Conservation (phyloP, 1,140 invertebrate genomes). For the Panulirus ornatus region DNA sequence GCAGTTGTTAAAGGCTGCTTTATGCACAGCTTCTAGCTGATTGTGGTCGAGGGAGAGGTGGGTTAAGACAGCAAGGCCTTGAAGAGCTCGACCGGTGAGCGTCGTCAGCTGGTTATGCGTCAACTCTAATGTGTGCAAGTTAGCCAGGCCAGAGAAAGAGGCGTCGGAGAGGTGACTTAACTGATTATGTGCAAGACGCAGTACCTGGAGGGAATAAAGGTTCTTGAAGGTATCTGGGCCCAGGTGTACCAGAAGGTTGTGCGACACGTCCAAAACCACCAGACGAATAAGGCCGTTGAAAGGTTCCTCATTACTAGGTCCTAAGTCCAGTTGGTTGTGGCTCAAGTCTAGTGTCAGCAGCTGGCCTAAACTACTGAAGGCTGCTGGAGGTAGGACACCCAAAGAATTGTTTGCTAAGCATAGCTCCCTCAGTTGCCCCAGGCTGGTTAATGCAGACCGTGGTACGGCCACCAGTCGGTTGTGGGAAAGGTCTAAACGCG, state of each 20-base stretch:
- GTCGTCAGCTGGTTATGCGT: slow-evolving; percentile 90
- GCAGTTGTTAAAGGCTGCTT: slow-evolving; percentile 85
- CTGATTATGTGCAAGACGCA: slow-evolving; percentile 90
- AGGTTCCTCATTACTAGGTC: slow-evolving; percentile 84
- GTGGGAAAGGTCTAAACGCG: slow-evolving; percentile 86
- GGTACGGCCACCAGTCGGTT: slow-evolving; percentile 90
- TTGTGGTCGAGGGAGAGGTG: slow-evolving; percentile 90
- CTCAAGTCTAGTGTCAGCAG: slow-evolving; percentile 88
- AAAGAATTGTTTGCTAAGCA: slow-evolving; percentile 85
- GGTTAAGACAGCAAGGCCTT: slow-evolving; percentile 87
- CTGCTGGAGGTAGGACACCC: slow-evolving; percentile 86
- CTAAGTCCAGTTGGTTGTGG: slow-evolving; percentile 83
- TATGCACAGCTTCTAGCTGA: slow-evolving; percentile 82
- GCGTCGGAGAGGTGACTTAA: slow-evolving; percentile 84
- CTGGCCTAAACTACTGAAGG: slow-evolving; percentile 86
- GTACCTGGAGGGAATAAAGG: slow-evolving; percentile 88
- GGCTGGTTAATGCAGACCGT: slow-evolving; percentile 83
- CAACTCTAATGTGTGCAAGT: slow-evolving; percentile 89
- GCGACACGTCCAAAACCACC: slow-evolving; percentile 88
- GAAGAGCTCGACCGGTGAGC: slow-evolving; percentile 82
- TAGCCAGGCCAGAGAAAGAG: slow-evolving; percentile 77
- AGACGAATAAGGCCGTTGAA: slow-evolving; percentile 90
- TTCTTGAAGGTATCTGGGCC: slow-evolving; percentile 89
- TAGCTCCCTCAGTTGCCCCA: slow-evolving; percentile 81
- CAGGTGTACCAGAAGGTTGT: slow-evolving; percentile 88